Base-by-base conservation (phyloP, 2,797 vertebrate species). In the Aratinga solstitialis region DNA sequence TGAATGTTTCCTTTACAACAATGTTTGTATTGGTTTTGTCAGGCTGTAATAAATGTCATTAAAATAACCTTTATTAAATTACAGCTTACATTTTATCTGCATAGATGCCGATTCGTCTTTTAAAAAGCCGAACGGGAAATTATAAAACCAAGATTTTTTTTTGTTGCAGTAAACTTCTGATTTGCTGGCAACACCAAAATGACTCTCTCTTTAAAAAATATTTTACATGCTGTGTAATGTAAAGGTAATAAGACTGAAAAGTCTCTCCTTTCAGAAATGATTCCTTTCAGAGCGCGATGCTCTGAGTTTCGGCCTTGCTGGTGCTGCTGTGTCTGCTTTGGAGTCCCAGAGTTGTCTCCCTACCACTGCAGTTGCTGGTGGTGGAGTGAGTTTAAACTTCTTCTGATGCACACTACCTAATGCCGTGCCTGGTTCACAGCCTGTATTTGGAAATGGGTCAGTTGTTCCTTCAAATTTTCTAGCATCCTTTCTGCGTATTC, bases 61-160 rank as follows among this genome's bases (percentile, higher is more conserved):
- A 50, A 93, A 94, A 87, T 54, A 82, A 50, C 26, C n/a, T 56
- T 38, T 67, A 65, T 59, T 94, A 76, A 78, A 71, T 73, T 20
- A 18, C 2, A 13, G 48, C 12, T 32, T 30, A 11, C 21, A 3
- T 88, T 92, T 84, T 78, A 53, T 53, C 8, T 18, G 0, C 0
- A 0, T 20, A n/a, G 40, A 42, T 32, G 15, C 43, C 0, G 30
- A 40, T 88, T 81, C 1, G 2, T 73, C 34, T 93, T 81, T 81
- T 59, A 58, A 83, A 87, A 78, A 72, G 58, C 47, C 61, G 72
- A 80, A 59, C 0, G 0, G 10, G 14, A 74, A 72, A 54, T 59
- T 5, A 15, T 4, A 13, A 10, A 34, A 27, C 15, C 4, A 20
- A 36, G 4, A 23, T 15, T 24, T n/a, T 56, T 43, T 21, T 56